These are phyloP conservation scores for Zaprionus africanus DNA, from an alignment of 1,140 invertebrate species.

Conservation along the genomic window DNA sequence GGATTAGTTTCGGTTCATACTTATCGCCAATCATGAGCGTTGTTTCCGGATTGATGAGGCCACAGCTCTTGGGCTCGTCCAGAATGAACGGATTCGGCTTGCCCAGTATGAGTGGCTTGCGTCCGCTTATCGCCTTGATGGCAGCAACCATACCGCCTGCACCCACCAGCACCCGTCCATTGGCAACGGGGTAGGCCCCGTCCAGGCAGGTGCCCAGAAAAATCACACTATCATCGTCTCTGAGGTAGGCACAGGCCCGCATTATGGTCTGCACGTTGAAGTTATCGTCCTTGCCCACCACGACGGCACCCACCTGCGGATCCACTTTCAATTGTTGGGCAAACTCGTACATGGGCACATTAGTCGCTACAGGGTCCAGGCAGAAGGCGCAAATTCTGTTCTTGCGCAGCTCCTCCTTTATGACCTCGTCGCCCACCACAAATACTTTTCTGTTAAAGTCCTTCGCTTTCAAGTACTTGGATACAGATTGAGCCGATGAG, in stretches of 20 bases:
- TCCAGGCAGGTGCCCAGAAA: slow-evolving; percentile 61
- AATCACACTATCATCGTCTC: slow-evolving; percentile 21
- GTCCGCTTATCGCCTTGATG: slow-evolving; percentile 33
- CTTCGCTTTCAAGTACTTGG: slow-evolving; percentile 42
- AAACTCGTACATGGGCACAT: slow-evolving; percentile 28
- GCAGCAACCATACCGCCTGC: slow-evolving; percentile 58
- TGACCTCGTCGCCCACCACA: slow-evolving; percentile 51
- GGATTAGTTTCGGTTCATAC: slow-evolving; percentile 32
- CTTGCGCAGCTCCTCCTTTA: slow-evolving; percentile 37
- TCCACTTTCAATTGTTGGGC: slow-evolving; percentile 37
- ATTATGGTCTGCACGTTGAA: slow-evolving; percentile 52
- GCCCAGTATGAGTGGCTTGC: slow-evolving; percentile 56
- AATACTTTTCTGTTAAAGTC: slow-evolving; percentile 54
- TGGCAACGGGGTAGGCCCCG: slow-evolving; percentile 47
- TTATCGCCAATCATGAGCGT: slow-evolving; percentile 71
- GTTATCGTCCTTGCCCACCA: slow-evolving; percentile 55
- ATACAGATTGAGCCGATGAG: slow-evolving; percentile 30
- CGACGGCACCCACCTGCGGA: slow-evolving; percentile 57
- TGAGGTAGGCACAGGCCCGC: slow-evolving; percentile 40
- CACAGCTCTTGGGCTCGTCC: background rate
- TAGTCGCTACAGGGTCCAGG: background rate
- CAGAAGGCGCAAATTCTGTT: slow-evolving; percentile 15
- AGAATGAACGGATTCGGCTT: slow-evolving; percentile 69
- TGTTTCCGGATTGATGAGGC: slow-evolving; percentile 49
- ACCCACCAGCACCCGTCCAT: slow-evolving; percentile 40